These are phyloP conservation scores for Pteronura brasiliensis DNA, from an alignment of 2,113 vertebrate species.

Conservation along the genomic window DNA sequence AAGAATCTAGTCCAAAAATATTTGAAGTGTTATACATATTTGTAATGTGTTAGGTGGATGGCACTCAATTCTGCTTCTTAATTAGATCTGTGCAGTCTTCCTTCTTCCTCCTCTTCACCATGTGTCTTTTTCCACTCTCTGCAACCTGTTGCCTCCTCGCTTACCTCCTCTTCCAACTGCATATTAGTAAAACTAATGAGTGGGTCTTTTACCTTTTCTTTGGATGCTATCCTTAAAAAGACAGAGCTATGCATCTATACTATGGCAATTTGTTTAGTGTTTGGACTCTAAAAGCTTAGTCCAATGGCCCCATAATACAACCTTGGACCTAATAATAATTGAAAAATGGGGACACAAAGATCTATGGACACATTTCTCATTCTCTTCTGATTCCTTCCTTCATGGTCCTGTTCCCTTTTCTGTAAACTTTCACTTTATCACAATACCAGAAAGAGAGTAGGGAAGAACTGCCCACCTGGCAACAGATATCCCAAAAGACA, in stretches of 20 bases:
- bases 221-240: neutral
- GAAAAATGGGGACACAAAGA: neutral
- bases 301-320: neutral
- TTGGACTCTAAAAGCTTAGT: neutral
- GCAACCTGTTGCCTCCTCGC: neutral
- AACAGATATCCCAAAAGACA: neutral
- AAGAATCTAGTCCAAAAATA: neutral
- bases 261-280: neutral
- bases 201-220: neutral
- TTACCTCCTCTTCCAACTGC: neutral
- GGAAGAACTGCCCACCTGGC: neutral
- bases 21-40: neutral
- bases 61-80: neutral
- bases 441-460: neutral
- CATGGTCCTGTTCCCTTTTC: neutral
- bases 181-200: neutral
- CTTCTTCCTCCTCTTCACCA: neutral
- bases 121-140: neutral
- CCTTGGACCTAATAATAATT: neutral
- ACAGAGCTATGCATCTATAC: neutral
- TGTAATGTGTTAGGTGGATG: neutral
- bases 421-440: neutral
- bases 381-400: neutral
- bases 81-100: neutral
- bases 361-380: neutral